Conservation (phyloP, 1,140 invertebrate genomes). For the Leptinotarsa lineolata region DNA sequence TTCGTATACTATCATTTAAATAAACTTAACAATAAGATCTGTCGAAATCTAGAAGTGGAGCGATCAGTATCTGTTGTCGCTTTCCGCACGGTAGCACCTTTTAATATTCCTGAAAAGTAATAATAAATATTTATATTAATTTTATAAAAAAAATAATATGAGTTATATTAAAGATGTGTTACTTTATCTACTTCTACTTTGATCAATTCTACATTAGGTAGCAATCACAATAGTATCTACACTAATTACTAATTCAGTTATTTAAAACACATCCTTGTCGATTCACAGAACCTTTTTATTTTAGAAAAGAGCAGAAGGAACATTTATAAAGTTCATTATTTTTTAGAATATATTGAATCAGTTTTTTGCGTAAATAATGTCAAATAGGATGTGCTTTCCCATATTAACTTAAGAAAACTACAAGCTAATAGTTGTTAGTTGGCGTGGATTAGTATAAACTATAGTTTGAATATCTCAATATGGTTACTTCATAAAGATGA, state of each 20-base stretch:
- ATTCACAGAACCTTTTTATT: no score
- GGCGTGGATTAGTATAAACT: no score
- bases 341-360: no score
- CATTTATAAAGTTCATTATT: no score
- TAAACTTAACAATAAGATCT: constrained; percentile 29
- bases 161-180: constrained; percentile 9
- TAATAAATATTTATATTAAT: no score
- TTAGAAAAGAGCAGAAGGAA: no score
- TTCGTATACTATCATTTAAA: constrained; percentile 33
- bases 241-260: not conserved
- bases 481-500: no score
- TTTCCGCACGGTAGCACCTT: constrained; percentile 44
- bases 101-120: constrained; percentile 49
- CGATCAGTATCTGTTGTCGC: constrained; percentile 29
- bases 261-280: constrained; percentile 12
- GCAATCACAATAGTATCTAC: constrained; percentile 41
- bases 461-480: no score
- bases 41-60: constrained; percentile 17
- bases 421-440: no score
- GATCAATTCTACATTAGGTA: constrained; percentile 34
- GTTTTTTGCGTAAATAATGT: no score
- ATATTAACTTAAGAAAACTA: not conserved
- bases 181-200: not conserved
- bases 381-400: no score
- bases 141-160: not conserved